Conservation (phyloP, 2,888 invertebrate genomes). For the Lasius fuliginosus region DNA sequence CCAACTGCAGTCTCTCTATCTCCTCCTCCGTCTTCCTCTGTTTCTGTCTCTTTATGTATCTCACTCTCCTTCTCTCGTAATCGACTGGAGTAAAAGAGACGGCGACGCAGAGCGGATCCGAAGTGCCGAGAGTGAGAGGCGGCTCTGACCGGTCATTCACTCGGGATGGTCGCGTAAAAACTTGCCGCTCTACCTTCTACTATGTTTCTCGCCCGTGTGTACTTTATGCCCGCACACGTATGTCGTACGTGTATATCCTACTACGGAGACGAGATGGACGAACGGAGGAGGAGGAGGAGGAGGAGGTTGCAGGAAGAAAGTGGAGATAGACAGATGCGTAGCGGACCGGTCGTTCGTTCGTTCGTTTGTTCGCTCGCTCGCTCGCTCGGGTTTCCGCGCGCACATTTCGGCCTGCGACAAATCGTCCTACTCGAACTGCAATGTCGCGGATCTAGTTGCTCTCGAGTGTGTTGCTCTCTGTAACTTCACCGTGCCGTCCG, state of each 20-base stretch:
- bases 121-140: conserved; percentile 77
- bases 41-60: conserved; percentile 60
- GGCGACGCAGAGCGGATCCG: conserved; percentile 56
- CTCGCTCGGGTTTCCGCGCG: conserved; percentile 62
- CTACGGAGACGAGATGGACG: conserved; percentile 26
- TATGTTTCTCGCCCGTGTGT: conserved; percentile 67
- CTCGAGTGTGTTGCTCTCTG: conserved; percentile 27
- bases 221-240: conserved; percentile 64
- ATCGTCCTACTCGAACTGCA: conserved; percentile 62
- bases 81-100: conserved; percentile 57
- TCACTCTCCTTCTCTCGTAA: conserved; percentile 53
- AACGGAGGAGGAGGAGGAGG: background rate
- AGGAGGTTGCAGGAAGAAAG: background rate
- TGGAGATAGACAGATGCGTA: conserved; percentile 33
- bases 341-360: conserved; percentile 43
- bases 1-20: conserved; percentile 68
- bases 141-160: conserved; percentile 79
- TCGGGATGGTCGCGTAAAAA: conserved; percentile 74
- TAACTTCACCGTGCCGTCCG: conserved; percentile 18
- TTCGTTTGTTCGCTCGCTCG: conserved; percentile 51
- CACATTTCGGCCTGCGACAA: conserved; percentile 64
- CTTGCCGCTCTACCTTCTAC: conserved; percentile 76
- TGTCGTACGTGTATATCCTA: conserved; percentile 30
- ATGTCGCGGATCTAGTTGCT: conserved; percentile 25
- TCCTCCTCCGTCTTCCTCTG: conserved; percentile 56